A percentile compares a stretch with the other conserved stretches of the same genome.
These are phyloP conservation scores for Hippocampus abdominalis DNA, from an alignment of 2,113 vertebrate genomes.

Conservation along the genomic window DNA sequence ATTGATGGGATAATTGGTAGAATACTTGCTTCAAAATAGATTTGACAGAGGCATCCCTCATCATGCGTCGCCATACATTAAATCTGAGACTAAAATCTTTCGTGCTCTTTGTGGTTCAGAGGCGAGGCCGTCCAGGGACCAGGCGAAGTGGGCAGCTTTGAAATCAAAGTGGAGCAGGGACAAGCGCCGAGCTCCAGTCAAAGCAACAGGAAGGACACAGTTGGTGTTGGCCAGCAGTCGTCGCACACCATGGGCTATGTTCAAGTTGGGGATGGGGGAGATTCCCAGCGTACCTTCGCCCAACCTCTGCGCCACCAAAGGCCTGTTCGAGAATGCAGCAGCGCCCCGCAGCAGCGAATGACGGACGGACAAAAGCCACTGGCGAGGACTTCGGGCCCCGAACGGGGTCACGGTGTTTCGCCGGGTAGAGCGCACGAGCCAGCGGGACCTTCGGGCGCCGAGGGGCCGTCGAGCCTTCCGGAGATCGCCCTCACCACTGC, in stretches of 20 bases:
- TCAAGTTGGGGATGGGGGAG: constrained; percentile 59
- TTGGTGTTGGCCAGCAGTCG: constrained; percentile 41
- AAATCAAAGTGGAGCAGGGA: constrained; percentile 75
- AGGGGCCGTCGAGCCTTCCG: constrained; percentile 44
- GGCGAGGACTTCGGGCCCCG: constrained; percentile 34
- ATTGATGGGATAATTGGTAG: too few relatives aligned
- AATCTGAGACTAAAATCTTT: neutral
- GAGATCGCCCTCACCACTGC: constrained; percentile 75
- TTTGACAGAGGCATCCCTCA: neutral
- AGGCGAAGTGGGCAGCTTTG: constrained; percentile 50
- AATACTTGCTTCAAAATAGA: too few relatives aligned
- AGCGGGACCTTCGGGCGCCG: constrained; percentile 51
- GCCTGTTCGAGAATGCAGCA: constrained; percentile 42
- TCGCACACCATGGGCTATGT: constrained; percentile 59
- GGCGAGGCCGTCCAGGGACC: constrained; percentile 59
- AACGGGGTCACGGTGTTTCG: constrained; percentile 41
- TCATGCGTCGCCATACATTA: neutral
- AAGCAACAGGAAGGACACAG: constrained; percentile 49
- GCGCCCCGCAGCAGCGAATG: constrained; percentile 36
- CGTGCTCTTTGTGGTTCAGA: constrained; percentile 30
- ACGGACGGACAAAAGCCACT: constrained; percentile 49
- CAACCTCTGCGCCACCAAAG: constrained; percentile 56
- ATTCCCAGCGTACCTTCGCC: constrained; percentile 51
- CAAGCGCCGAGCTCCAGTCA: constrained; percentile 41
- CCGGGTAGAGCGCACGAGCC: constrained; percentile 47